Evolutionary conservation across 1,140 invertebrate species (phyloP), one percentile per base, ranked within the genome.

Genomic region (Tetramorium simillimum): DNA sequence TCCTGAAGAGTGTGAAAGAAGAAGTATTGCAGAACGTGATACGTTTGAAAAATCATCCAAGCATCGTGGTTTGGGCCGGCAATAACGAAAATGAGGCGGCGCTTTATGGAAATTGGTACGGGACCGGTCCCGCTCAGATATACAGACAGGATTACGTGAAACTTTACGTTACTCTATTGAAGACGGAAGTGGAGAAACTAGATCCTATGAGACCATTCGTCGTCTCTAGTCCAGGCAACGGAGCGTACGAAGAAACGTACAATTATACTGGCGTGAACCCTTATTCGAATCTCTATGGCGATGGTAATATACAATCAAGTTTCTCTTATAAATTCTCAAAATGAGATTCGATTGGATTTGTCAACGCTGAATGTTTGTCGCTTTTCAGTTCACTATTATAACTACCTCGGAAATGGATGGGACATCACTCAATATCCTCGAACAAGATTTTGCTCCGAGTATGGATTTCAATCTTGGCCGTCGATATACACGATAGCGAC

Each of bases 51-150:
- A 96, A 98, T 93, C 99, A 99, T 95, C 96, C 99, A 0, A 98
- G 97, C 75, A 97, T 99, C 67, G 97, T 98, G 0, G 89, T 99
- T 0, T 98, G 98, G 97, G 98, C 98, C 18, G 99, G 98, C 4
- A 99, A 99, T 94, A 99, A 99, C 95, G 99, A 99, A 95, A 99
- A 99, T 93, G 99, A 99, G 96, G 97, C 96, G 40, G 99, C 98
- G 0, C 94, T 99, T 2, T 96, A 96, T 60, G 96, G 96, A 51
- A 97, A 98, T 93, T 99, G 98, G 98, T 98, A 98, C 93, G 96
- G 95, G 1, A 98, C 98, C 4, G 92, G 90, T 1, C 43, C 62
- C 0, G 94, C 97, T 78, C 90, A 95, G 2, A 92, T 95, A 51
- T 98, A 98, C 90, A 97, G 97, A 91, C 88, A 95, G 0, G 98